Base-by-base conservation (phyloP, 2,113 vertebrate species). In the Tupaia chinensis region DNA sequence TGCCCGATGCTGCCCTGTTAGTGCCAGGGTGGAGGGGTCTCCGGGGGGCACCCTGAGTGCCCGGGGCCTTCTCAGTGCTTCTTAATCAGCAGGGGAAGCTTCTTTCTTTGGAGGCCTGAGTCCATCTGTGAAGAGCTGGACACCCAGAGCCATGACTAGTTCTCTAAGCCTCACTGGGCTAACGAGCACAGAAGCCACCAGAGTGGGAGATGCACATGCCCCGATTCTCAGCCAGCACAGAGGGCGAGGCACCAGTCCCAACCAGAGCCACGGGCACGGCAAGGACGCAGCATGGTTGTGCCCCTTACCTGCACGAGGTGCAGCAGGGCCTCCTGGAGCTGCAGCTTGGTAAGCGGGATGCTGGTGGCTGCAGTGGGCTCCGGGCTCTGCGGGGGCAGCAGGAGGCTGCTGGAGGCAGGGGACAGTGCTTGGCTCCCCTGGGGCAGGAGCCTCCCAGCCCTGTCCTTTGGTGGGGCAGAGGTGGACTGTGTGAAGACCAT, bases 291-390 rank as follows among this genome's bases (percentile, higher is more conserved):
- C 0, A 0, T 1, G 68, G n/a, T 7, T 7, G 16, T n/a, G 29
- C 17, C 0, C 0, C 14, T 96, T 96, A 99, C 99, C 99, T 99
- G 99, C 70, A 99, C 98, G 92, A 99, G 98, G 97, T 99, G 98
- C 9, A 99, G 97, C 23, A 99, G 98, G 0, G 99, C 98, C 87
- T 99, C 99, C 97, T 99, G 99, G n/a, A 99, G 98, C 97, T 99
- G 99, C 70, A 86, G 90, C 98, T 98, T 99, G 3, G 98, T 99
- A 80, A 99, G 97, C 2, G 98, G 97, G 80, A 85, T 80, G 96
- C 93, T 87, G 90, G 63, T 78, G 85, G 44, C 14, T 34, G 15
- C 7, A 0, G 97, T 1, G 0, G 98, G 34, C 94, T 98, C 98
- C 0, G 97, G 89, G n/a, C 87, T 98, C 84, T 94, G 96, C 89